Evolutionary conservation across 1,140 invertebrate genomes (phyloP).

Genomic region (Ephestia elutella): DNA sequence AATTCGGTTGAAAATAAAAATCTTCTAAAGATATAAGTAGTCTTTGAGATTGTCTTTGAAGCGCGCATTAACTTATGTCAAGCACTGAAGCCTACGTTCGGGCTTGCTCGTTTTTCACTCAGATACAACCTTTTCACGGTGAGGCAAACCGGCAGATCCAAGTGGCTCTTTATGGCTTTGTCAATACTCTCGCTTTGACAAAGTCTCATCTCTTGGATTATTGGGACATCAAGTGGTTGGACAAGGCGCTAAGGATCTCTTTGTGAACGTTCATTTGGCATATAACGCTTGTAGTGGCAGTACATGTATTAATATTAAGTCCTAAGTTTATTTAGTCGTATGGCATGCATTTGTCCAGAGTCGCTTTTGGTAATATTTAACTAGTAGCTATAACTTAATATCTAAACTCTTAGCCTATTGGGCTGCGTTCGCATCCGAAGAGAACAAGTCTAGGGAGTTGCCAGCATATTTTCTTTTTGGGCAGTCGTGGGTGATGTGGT

Average conservation of each 20-base stretch:
- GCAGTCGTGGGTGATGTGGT: too few species aligned
- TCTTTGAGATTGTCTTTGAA: background rate
- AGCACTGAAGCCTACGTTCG: background rate
- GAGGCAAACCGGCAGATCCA: background rate
- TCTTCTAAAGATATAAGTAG: background rate
- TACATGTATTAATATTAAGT: too few species aligned
- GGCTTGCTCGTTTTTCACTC: background rate
- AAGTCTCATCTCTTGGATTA: conserved; percentile 5
- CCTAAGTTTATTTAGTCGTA: too few species aligned
- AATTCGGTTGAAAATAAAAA: background rate
- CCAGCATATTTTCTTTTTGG: too few species aligned
- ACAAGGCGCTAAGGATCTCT: background rate
- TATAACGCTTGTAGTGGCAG: too few species aligned
- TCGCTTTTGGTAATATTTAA: too few species aligned
- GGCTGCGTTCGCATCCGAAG: too few species aligned
- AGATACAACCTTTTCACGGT: background rate
- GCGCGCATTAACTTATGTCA: background rate
- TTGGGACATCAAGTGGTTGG: background rate
- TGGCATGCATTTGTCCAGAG: too few species aligned
- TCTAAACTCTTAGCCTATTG: too few species aligned
- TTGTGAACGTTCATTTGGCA: background rate
- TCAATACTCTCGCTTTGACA: conserved; percentile 4
- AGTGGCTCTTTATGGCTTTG: background rate
- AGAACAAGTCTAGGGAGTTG: too few species aligned
- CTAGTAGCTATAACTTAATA: too few species aligned